Percentiles rank a stretch among this genome's conserved stretches.
Conservation (phyloP, 2,888 invertebrate genomes). For the Acronicta psi region DNA sequence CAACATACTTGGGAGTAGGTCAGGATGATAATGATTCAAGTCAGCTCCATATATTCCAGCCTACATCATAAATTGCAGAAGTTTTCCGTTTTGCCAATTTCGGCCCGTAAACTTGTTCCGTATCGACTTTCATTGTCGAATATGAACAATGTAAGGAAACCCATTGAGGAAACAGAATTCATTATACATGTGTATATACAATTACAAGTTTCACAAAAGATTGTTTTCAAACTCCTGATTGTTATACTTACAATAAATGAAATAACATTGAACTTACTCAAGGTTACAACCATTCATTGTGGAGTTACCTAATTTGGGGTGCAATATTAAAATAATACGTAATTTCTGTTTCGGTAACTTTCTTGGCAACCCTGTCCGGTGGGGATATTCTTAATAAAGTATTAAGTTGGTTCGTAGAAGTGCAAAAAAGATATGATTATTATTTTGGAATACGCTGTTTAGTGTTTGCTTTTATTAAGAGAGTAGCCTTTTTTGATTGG, state of each 20-base stretch:
- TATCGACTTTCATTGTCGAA: no score
- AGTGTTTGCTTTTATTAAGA: no score
- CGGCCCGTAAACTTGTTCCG: no score
- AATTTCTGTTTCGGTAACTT: slow-evolving; percentile 10
- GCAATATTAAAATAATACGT: slow-evolving; percentile 1
- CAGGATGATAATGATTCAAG: no score
- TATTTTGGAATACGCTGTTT: no score
- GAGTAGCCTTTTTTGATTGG: no score
- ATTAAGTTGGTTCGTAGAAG: no score
- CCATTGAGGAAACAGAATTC: neutral
- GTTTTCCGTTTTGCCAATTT: no score
- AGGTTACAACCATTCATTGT: neutral
- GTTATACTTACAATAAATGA: slow-evolving; percentile 11
- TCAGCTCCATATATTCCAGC: no score
- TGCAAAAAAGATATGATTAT: no score
- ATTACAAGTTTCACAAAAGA: slow-evolving; percentile 1
- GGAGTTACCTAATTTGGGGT: neutral
- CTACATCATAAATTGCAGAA: no score
- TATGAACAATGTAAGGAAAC: neutral
- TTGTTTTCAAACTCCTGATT: neutral
- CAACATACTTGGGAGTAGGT: no score
- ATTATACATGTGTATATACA: neutral
- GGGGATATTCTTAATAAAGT: neutral
- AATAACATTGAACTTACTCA: slow-evolving; percentile 1
- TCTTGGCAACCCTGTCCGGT: slow-evolving; percentile 5